Conservation (phyloP, 1,140 invertebrate genomes). For the Sipha flava region DNA sequence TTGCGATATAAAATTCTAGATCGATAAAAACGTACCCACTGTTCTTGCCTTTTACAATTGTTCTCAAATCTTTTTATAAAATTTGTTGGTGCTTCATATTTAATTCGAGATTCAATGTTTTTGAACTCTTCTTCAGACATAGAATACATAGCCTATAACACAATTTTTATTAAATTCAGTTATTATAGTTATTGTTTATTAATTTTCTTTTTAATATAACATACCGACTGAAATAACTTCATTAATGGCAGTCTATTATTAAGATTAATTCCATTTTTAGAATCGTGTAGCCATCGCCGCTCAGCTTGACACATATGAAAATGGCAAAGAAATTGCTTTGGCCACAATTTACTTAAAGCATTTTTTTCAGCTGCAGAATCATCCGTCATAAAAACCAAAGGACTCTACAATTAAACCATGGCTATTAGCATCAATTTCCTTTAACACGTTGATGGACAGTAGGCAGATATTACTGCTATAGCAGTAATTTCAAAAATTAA, state of each 20-base stretch:
- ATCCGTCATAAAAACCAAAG: not conserved
- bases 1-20: not conserved
- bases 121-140: no score
- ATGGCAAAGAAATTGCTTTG: not conserved
- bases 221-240: not conserved
- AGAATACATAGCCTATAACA: no score
- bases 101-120: no score
- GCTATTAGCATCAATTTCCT: not conserved
- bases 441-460: not conserved
- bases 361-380: not conserved
- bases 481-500: no score
- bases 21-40: not conserved
- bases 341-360: not conserved
- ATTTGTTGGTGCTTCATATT: no score
- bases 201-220: not conserved
- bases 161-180: no score
- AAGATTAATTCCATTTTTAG: not conserved
- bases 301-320: not conserved
- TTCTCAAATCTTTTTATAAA: not conserved
- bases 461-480: no score
- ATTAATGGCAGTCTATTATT: not conserved
- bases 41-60: not conserved
- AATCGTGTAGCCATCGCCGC: not conserved
- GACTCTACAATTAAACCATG: not conserved
- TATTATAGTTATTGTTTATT: no score